Conservation (phyloP, 2,888 invertebrate species). For the Oscheius onirici region DNA sequence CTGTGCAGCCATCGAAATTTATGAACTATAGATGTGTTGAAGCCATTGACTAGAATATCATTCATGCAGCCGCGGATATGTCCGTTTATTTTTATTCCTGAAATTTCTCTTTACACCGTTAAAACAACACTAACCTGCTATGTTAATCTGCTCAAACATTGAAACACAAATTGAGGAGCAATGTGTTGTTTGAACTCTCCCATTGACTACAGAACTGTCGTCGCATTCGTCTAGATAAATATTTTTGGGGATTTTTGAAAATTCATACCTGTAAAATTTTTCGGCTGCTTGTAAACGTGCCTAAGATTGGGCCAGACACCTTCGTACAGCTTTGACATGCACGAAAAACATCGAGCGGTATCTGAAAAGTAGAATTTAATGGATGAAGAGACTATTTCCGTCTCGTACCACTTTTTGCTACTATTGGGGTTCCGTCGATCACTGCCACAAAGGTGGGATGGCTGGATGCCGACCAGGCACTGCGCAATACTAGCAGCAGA, state of each 20-base stretch:
- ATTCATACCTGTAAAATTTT: constrained; percentile 68
- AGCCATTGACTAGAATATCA: constrained; percentile 66
- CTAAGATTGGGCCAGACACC: constrained; percentile 63
- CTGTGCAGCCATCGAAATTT: constrained; percentile 69
- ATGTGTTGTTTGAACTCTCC: constrained; percentile 53
- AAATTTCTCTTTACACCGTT: constrained; percentile 11
- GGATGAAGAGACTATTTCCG: not conserved
- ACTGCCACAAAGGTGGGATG: constrained; percentile 22
- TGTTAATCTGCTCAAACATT: constrained; percentile 64
- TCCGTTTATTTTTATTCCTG: constrained; percentile 66
- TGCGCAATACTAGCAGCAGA: constrained; percentile 24
- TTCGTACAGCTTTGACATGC: constrained; percentile 70
- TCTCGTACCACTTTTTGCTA: constrained; percentile 30
- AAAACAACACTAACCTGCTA: constrained; percentile 58
- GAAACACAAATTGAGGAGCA: constrained; percentile 68
- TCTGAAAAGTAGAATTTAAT: constrained; percentile 52
- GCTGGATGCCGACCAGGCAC: constrained; percentile 6
- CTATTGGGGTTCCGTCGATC: constrained; percentile 18
- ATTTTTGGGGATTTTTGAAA: not conserved
- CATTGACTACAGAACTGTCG: constrained; percentile 43
- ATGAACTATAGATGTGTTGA: constrained; percentile 68
- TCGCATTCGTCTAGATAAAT: constrained; percentile 49
- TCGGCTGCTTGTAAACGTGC: constrained; percentile 63
- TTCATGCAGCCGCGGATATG: constrained; percentile 69
- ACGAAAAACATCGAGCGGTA: constrained; percentile 69